Conservation (phyloP, 2,888 invertebrate species). For the Scaptomyza tumidula region DNA sequence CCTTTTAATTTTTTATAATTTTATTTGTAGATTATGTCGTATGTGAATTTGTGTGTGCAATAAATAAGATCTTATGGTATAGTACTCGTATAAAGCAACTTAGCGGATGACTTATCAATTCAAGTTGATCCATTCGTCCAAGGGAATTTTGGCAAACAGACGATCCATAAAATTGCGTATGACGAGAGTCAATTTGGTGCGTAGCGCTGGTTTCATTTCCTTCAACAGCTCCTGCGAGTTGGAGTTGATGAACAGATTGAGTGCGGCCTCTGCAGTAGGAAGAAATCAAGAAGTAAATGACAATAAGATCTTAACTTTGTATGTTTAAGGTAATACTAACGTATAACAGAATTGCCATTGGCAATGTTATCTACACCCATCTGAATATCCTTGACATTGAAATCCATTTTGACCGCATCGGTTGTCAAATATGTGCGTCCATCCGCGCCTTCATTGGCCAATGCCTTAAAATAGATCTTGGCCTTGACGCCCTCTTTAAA, state of each 20-base stretch:
- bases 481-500: slow-evolving; percentile 91
- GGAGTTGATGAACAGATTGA: slow-evolving; percentile 94
- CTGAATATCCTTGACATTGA: slow-evolving; percentile 91
- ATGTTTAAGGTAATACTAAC: slow-evolving; percentile 86
- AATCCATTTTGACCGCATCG: slow-evolving; percentile 93
- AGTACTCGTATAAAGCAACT: slow-evolving; percentile 13
- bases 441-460: slow-evolving; percentile 86
- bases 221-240: slow-evolving; percentile 93
- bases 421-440: slow-evolving; percentile 89
- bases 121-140: slow-evolving; percentile 89
- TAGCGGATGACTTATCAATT: slow-evolving; percentile 51
- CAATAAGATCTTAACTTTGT: not conserved
- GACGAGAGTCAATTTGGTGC: slow-evolving; percentile 90
- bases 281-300: not conserved
- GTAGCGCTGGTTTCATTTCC: slow-evolving; percentile 94
- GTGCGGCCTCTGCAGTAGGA: slow-evolving; percentile 89
- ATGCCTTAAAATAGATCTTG: slow-evolving; percentile 92
- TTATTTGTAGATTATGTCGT: slow-evolving; percentile 31
- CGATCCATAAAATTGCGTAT: slow-evolving; percentile 91
- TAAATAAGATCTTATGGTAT: slow-evolving; percentile 62
- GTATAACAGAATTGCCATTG: slow-evolving; percentile 91
- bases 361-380: slow-evolving; percentile 95
- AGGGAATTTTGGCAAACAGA: slow-evolving; percentile 90
- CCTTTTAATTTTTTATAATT: slow-evolving; percentile 5
- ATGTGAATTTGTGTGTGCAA: slow-evolving; percentile 49